Evolutionary conservation across 2,888 invertebrate genomes (phyloP), one percentile per base, ranked within the genome.

Genomic region (Latrodectus hesperus): DNA sequence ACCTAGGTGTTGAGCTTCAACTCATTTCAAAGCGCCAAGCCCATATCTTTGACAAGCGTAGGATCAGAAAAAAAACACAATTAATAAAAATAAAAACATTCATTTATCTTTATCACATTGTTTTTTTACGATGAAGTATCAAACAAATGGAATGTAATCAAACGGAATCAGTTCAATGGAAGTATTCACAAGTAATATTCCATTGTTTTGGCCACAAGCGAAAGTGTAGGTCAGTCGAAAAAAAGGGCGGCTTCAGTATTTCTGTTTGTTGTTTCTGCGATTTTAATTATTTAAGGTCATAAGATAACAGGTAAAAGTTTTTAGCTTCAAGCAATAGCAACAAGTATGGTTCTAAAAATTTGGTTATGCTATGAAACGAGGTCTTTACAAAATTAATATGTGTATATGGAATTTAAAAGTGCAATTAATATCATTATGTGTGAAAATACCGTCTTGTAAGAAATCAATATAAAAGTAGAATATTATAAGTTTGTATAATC

Each of bases 31-130:
- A 67, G 9, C 71, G 65, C 51, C 76, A 76, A 72, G 76, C 38
- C 38, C 38, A 64, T 86, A 80, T 81, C 86, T 80, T 72, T 81
- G 75, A 81, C 76, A 65, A 67, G 68, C 52, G 76, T 70, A 60
- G 60, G 12, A 60, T 60, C 60, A 16, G 60, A 60, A 60, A 16
- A 17, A 68, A 10, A 22, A 68, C 22, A 68, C 11, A 22, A 22
- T 68, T 9, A 68, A 22, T 17, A 22, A 22, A 26, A 12, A 68
- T 68, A 10, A 68, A 68, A 68, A 17, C 9, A 22, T 12, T 9
- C 9, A 68, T 9, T 12, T 22, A 9, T 60, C 60, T 22, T 68
- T 22, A 12, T 16, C 12, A 12, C 67, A 68, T 68, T 68, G 67
- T 67, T 68, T 68, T n/a, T 68, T 60, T 16, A 60, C 10, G 38